Evolutionary conservation across 2,888 invertebrate species (phyloP).

Genomic region (Odontomyia ornata): DNA sequence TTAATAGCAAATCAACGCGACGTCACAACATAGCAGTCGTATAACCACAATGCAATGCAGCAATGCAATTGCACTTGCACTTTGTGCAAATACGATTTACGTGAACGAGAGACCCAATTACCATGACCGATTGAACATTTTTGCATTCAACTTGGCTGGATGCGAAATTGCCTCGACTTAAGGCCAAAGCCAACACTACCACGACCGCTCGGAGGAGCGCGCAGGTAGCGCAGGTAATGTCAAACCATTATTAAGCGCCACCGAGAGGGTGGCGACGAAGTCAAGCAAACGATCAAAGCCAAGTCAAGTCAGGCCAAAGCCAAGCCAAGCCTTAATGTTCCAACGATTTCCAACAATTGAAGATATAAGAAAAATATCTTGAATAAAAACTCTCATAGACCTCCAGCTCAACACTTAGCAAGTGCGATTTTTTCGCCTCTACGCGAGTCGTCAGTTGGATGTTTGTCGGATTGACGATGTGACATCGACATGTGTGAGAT

Average conservation of each 20-base stretch:
- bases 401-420: constrained; percentile 18
- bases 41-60: background rate
- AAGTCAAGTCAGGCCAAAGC: background rate
- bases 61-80: constrained; percentile 44
- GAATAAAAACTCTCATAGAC: constrained; percentile 6
- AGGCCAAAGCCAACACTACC: constrained; percentile 45
- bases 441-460: background rate
- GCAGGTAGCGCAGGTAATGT: background rate
- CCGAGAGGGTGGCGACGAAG: background rate
- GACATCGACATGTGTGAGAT: constrained; percentile 6
- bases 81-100: constrained; percentile 24
- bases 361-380: constrained; percentile 17
- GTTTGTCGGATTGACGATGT: background rate
- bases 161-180: constrained; percentile 44
- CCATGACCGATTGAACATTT: constrained; percentile 50
- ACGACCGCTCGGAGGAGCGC: background rate
- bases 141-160: constrained; percentile 50
- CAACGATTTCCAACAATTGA: constrained; percentile 6
- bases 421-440: background rate
- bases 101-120: constrained; percentile 48
- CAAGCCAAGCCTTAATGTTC: constrained; percentile 14
- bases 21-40: background rate
- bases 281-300: constrained; percentile 23
- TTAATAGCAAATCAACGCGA: background rate
- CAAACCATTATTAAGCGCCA: too few species aligned